phyloP scores from a whole-genome alignment of 2,888 invertebrate genomes.

The Conops quadrifasciatus region DNA sequence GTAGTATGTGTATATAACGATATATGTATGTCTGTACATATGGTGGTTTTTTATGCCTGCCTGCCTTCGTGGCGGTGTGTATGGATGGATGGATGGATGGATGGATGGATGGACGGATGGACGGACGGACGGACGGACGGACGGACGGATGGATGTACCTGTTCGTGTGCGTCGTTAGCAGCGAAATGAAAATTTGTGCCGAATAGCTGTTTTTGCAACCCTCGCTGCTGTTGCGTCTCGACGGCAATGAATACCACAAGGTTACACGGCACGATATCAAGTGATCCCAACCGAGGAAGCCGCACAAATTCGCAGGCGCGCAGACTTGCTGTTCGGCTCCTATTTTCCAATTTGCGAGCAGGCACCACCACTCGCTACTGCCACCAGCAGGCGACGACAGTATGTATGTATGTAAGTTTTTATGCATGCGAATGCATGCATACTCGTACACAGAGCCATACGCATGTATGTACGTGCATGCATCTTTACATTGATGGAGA shows the following conservation, averaged over 20 bases:
- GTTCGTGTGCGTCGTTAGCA: not conserved
- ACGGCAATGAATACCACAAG: conserved; percentile 6
- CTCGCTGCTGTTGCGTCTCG: conserved; percentile 3
- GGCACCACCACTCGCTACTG: not conserved
- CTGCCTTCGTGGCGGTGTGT: no score
- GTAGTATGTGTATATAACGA: no score
- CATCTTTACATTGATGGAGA: not conserved
- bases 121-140: no score
- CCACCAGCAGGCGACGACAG: not conserved
- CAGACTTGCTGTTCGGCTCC: not conserved
- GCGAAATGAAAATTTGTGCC: conserved; percentile 16
- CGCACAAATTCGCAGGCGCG: conserved; percentile 11
- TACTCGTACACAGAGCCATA: not conserved
- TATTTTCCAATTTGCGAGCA: not conserved
- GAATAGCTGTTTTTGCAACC: conserved; percentile 30
- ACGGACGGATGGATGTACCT: no score
- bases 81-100: no score
- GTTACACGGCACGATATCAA: conserved; percentile 18
- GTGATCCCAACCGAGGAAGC: conserved; percentile 18
- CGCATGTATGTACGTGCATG: not conserved
- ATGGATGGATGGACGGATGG: no score
- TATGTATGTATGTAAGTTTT: no score
- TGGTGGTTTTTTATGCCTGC: no score
- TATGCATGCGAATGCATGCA: not conserved
- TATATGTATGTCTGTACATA: no score